Conservation (phyloP, 2,888 invertebrate species). For the Chironomus tentans region DNA sequence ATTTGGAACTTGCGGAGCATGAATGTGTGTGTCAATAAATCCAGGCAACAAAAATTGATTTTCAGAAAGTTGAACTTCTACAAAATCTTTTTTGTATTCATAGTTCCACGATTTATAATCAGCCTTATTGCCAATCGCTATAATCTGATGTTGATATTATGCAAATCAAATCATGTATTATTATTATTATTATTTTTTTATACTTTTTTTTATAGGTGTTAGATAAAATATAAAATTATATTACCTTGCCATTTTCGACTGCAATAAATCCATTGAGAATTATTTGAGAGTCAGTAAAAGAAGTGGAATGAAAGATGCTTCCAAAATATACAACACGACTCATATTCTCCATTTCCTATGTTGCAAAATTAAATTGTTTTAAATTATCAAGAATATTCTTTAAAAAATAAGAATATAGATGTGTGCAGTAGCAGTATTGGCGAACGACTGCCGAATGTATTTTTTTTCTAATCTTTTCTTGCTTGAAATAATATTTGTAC, state of each 20-base stretch:
- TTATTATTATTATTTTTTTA: too few species aligned
- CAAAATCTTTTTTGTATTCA: conserved; percentile 13
- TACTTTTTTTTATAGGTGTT: too few species aligned
- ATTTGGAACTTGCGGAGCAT: conserved; percentile 84
- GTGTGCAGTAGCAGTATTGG: neutral
- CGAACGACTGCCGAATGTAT: neutral
- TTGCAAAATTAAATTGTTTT: neutral
- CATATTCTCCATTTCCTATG: conserved; percentile 1
- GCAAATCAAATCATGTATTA: conserved; percentile 5
- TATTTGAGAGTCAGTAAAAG: conserved; percentile 40
- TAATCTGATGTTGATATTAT: conserved; percentile 37
- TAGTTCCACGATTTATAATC: conserved; percentile 32
- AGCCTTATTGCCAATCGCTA: conserved; percentile 38
- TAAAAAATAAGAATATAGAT: neutral
- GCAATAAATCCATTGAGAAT: conserved; percentile 48
- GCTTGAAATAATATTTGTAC: neutral
- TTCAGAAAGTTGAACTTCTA: conserved; percentile 34
- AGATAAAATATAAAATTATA: conserved; percentile 16
- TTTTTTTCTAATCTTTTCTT: too few species aligned
- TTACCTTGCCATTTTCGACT: conserved; percentile 52
- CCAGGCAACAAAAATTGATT: conserved; percentile 76
- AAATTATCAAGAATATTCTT: neutral
- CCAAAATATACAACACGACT: conserved; percentile 35
- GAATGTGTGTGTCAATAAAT: conserved; percentile 81
- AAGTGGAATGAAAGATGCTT: conserved; percentile 40